phyloP scores from a whole-genome alignment of 2,113 vertebrate genomes.

The Ptilorrhoa leucosticta region DNA sequence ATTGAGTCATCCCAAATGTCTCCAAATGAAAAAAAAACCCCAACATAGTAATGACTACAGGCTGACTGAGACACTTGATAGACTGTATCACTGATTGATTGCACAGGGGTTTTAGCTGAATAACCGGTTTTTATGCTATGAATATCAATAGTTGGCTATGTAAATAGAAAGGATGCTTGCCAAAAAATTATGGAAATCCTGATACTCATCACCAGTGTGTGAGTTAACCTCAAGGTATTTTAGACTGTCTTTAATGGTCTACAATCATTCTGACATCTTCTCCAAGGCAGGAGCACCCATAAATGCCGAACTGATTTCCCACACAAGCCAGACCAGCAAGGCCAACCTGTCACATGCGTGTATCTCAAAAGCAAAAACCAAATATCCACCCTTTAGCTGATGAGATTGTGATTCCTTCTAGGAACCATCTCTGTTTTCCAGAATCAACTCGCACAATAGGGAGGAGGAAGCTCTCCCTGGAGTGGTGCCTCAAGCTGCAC shows the following conservation, averaged over 20 bases:
- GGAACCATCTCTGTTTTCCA: background rate
- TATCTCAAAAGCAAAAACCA: background rate
- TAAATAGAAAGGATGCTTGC: conserved; percentile 2
- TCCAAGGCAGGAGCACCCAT: background rate
- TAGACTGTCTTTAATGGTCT: background rate
- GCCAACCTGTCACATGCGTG: background rate
- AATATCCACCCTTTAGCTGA: background rate
- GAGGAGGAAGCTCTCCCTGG: background rate
- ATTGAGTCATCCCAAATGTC: conserved; percentile 33
- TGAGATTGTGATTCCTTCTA: background rate
- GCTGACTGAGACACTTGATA: conserved; percentile 34
- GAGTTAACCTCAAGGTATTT: background rate
- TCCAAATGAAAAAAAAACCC: background rate
- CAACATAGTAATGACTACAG: background rate
- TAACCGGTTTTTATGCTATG: conserved; percentile 5
- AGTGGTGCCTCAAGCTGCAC: background rate
- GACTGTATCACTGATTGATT: conserved; percentile 35
- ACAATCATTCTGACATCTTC: background rate
- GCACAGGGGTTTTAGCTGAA: conserved; percentile 14
- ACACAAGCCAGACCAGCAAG: background rate
- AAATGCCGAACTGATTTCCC: background rate
- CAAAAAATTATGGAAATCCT: conserved; percentile 38
- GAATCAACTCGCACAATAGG: background rate
- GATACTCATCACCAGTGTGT: background rate
- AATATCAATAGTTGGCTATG: conserved; percentile 17